phyloP scores from a whole-genome alignment of 2,113 vertebrate species.

The Apistogramma diplotaenia region DNA sequence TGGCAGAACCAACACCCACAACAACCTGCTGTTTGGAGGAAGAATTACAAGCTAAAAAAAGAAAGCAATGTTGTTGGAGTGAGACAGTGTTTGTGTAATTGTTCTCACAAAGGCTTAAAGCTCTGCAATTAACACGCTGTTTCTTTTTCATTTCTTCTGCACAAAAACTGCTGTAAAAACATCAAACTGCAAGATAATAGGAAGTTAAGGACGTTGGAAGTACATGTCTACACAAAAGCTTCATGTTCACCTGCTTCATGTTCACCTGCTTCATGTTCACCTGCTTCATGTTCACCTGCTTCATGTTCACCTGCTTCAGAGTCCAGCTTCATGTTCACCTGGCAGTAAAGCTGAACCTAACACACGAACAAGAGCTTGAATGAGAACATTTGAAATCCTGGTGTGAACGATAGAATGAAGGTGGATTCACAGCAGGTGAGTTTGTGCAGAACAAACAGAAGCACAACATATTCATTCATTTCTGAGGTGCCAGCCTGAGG shows the following conservation, averaged over 20 bases:
- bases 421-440: no score
- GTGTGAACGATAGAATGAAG: background rate
- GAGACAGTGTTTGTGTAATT: background rate
- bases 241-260: no score
- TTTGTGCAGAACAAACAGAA: background rate
- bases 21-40: background rate
- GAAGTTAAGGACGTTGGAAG: background rate
- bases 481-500: background rate
- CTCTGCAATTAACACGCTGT: background rate
- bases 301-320: no score
- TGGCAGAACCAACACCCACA: background rate
- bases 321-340: background rate
- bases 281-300: background rate
- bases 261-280: background rate
- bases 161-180: background rate
- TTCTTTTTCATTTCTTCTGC: background rate
- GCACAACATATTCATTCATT: background rate
- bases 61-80: background rate
- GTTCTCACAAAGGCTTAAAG: background rate
- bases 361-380: background rate
- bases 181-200: background rate
- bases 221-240: background rate
- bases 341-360: background rate
- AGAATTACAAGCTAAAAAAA: background rate
- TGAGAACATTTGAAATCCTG: background rate